A percentile compares a stretch with the other conserved stretches of the same genome.
phyloP scores from a whole-genome alignment of 2,113 vertebrate species.

The Dromaius novaehollandiae region DNA sequence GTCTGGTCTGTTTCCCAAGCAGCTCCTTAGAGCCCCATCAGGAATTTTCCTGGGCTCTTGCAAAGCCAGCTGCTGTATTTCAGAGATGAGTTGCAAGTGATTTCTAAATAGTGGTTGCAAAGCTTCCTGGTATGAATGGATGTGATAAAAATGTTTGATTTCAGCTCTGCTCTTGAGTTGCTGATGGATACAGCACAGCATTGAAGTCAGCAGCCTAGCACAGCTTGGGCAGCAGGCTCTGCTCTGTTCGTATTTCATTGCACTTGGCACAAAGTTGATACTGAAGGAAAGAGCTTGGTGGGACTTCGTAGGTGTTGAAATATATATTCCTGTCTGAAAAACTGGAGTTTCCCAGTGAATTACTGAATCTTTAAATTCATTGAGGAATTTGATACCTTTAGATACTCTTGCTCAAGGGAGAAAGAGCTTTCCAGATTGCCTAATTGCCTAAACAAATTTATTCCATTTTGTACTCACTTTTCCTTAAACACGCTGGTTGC shows the following conservation, averaged over 20 bases:
- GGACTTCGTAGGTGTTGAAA: not conserved
- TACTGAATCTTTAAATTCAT: not conserved
- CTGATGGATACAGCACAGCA: slow-evolving; percentile 9
- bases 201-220: not conserved
- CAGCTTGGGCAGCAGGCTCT: not conserved
- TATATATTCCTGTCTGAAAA: not conserved
- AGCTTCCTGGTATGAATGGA: slow-evolving; percentile 56
- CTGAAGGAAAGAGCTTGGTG: not conserved
- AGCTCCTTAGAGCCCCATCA: slow-evolving; percentile 56
- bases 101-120: slow-evolving; percentile 37
- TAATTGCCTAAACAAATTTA: not conserved
- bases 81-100: slow-evolving; percentile 41
- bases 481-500: not conserved
- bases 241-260: not conserved
- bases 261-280: not conserved
- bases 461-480: not conserved
- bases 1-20: slow-evolving; percentile 51
- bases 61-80: slow-evolving; percentile 49
- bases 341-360: not conserved
- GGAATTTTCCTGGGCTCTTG: slow-evolving; percentile 49
- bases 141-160: slow-evolving; percentile 55
- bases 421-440: not conserved
- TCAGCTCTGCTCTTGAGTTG: slow-evolving; percentile 41
- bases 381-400: not conserved
- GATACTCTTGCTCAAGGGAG: not conserved